Evolutionary conservation across 1,140 invertebrate species (phyloP), one percentile per base, ranked within the genome.

Genomic region (Drosophila bifasciata): DNA sequence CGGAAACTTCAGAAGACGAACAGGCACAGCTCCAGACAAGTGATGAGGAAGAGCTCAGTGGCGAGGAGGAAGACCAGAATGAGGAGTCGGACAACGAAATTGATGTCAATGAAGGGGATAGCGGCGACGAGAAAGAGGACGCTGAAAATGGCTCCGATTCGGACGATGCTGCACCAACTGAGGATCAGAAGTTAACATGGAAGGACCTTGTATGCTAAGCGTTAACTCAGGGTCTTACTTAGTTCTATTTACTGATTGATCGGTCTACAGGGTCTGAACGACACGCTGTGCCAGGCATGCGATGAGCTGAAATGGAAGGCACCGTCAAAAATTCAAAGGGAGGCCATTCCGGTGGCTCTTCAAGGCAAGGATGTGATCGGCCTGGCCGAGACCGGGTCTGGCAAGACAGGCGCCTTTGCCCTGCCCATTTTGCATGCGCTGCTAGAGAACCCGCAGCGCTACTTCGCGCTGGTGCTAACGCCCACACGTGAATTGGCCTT

Each of bases 371-470:
- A 99, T 93, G 94, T 99, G 0, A 99, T 99, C 85, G 98, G 98
- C 16, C 92, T 99, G 50, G 98, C 98, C 1, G 98, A 99, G 93
- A 99, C 98, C 3, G 98, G 99, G 6, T 99, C 98, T 5, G 98
- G 99, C 13, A 99, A 99, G 93, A 99, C 99, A 1, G 99, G 96
- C 28, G 97, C 99, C 0, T 99, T 99, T 93, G 97, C 97, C 1
- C 89, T 99, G 56, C 99, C 99, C 1, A 99, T 99, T 76, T 90
- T 99, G 9, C 98, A 99, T 90, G 93, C 95, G 0, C 91, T 99
- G 9, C 92, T 99, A 13, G 95, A 98, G 75, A 96, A 95, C 90
- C 98, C 98, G 5, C 98, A 99, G 88, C 93, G 98, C 89, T 95
- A 99, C 79, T 99, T 98, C 93, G 98, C 97, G 5, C 92, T 99